These are phyloP conservation scores for Olivierus martensii DNA, from an alignment of 1,140 invertebrate species.

Conservation along the genomic window DNA sequence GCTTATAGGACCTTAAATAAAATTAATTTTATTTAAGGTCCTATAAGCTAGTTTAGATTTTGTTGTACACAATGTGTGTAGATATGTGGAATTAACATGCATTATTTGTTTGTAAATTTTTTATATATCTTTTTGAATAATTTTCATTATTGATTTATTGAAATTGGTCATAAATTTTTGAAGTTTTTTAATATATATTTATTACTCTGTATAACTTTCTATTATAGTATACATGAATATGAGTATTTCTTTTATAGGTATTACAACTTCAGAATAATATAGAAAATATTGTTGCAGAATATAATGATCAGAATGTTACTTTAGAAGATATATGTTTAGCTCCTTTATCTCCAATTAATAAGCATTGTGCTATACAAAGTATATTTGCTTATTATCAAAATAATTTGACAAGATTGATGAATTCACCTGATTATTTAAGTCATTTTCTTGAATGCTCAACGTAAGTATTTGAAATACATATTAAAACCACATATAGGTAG, in stretches of 20 bases:
- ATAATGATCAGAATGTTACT: conserved; percentile 25
- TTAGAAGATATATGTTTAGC: conserved; percentile 81
- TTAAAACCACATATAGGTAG: too few species aligned
- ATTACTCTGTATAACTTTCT: too few species aligned
- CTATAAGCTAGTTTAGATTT: too few species aligned
- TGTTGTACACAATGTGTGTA: too few species aligned
- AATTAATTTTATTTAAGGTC: too few species aligned
- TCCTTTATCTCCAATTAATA: conserved; percentile 46
- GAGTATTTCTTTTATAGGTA: conserved; percentile 29
- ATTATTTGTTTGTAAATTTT: not conserved
- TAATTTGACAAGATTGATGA: conserved; percentile 32
- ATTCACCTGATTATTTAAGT: conserved; percentile 56
- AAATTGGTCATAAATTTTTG: too few species aligned
- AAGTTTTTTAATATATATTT: too few species aligned
- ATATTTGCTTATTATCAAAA: conserved; percentile 83
- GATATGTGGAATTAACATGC: too few species aligned
- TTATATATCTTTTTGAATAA: not conserved
- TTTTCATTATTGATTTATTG: too few species aligned
- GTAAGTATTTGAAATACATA: conserved; percentile 24
- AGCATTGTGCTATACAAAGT: conserved; percentile 72
- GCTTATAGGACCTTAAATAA: too few species aligned
- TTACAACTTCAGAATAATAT: conserved; percentile 58
- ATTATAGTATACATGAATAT: too few species aligned
- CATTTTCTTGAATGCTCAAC: conserved; percentile 43
- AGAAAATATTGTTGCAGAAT: conserved; percentile 21